Conservation (phyloP, 2,797 vertebrate species). For the Melanogrammus aeglefinus region DNA sequence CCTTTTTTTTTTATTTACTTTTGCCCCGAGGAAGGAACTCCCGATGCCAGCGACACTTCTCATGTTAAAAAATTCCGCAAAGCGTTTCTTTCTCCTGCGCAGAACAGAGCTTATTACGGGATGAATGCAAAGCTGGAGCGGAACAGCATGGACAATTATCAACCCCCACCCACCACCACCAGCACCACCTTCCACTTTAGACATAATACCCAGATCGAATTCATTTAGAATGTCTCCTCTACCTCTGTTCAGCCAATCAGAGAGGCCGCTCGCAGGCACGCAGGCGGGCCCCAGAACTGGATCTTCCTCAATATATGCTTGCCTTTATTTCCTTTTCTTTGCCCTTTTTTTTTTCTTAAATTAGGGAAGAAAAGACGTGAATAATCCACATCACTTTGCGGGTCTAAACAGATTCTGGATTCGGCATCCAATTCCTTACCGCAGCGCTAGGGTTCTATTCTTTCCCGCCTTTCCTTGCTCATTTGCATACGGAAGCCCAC, state of each 20-base stretch:
- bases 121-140: constrained; percentile 71
- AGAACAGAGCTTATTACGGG: constrained; percentile 70
- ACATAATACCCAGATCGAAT: constrained; percentile 82
- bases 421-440: constrained; percentile 73
- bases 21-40: constrained; percentile 52
- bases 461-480: constrained; percentile 29
- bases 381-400: constrained; percentile 63
- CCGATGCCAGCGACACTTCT: constrained; percentile 63
- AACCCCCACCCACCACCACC: constrained; percentile 48
- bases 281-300: constrained; percentile 64
- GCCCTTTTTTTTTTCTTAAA: constrained; percentile 47
- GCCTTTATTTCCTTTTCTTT: constrained; percentile 63
- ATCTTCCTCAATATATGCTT: constrained; percentile 61
- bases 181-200: constrained; percentile 66
- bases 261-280: constrained; percentile 68
- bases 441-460: constrained; percentile 58
- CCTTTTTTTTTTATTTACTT: constrained; percentile 6
- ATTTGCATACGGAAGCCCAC: constrained; percentile 73
- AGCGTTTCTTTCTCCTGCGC: constrained; percentile 56
- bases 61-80: constrained; percentile 71
- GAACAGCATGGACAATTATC: constrained; percentile 77
- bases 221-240: constrained; percentile 72
- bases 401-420: constrained; percentile 72
- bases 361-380: constrained; percentile 37
- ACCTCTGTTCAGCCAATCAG: constrained; percentile 70